These are phyloP conservation scores for Ophion costatus DNA, from an alignment of 2,888 invertebrate species.

Conservation along the genomic window DNA sequence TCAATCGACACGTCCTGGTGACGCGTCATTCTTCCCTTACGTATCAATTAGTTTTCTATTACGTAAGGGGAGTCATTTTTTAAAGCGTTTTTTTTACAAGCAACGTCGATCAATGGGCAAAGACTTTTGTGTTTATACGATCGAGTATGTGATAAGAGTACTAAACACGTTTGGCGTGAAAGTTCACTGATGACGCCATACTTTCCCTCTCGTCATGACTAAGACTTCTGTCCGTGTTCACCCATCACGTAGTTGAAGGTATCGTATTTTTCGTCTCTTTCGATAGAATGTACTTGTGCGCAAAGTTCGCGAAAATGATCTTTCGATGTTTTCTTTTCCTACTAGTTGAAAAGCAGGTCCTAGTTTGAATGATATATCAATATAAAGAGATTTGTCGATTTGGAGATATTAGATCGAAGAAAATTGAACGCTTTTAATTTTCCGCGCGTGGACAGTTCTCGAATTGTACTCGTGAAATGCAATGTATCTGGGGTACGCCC, in stretches of 20 bases:
- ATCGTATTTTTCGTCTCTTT: no score
- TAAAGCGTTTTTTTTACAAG: constrained; percentile 1
- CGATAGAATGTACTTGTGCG: no score
- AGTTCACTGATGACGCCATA: constrained; percentile 69
- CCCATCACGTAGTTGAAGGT: constrained; percentile 23
- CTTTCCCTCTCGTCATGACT: constrained; percentile 73
- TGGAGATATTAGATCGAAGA: neutral
- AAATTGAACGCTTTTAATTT: constrained; percentile 37
- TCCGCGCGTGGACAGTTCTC: neutral
- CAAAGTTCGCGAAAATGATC: no score
- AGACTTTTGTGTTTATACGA: constrained; percentile 59
- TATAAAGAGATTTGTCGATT: neutral
- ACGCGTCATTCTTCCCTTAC: constrained; percentile 24
- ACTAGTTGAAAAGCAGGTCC: constrained; percentile 1
- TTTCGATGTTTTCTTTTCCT: neutral
- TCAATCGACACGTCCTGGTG: constrained; percentile 4
- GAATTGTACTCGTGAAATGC: constrained; percentile 17
- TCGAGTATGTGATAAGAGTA: constrained; percentile 69
- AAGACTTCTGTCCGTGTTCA: constrained; percentile 48
- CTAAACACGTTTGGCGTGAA: constrained; percentile 69
- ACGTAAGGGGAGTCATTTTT: constrained; percentile 40
- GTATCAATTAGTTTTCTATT: constrained; percentile 36
- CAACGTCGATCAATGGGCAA: constrained; percentile 33
- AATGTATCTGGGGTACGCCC: constrained; percentile 70
- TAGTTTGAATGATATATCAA: neutral